Conservation (phyloP, 1,140 invertebrate species). For the Zaprionus ghesquierei region DNA sequence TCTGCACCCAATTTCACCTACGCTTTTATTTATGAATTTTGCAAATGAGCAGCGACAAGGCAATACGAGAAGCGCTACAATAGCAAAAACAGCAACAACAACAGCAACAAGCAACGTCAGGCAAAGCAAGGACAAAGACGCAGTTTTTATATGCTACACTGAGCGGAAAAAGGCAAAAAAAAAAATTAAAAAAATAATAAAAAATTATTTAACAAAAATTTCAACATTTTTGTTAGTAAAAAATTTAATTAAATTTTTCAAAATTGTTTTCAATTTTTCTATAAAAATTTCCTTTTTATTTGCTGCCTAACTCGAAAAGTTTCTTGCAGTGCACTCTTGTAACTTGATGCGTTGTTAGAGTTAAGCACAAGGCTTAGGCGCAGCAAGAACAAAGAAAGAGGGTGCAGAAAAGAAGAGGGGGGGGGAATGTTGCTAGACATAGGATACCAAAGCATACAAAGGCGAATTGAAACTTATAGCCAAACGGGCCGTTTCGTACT, state of each 20-base stretch:
- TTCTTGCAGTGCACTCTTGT: not conserved
- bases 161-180: not conserved
- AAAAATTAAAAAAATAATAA: not conserved
- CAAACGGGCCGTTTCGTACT: slow-evolving; percentile 12
- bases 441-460: not conserved
- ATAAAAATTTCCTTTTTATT: not conserved
- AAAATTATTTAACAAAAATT: too few species aligned
- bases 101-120: not conserved
- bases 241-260: not conserved
- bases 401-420: not conserved
- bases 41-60: slow-evolving; percentile 42
- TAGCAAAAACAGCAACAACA: not conserved
- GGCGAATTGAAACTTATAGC: not conserved
- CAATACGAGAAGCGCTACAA: not conserved
- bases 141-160: slow-evolving; percentile 1
- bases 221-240: too few species aligned
- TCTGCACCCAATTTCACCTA: not conserved
- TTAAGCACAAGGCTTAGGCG: not conserved
- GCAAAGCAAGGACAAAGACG: slow-evolving; percentile 14
- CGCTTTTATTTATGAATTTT: slow-evolving; percentile 36
- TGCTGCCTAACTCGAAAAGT: not conserved
- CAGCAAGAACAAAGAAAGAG: not conserved
- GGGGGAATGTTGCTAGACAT: not conserved
- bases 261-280: not conserved
- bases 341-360: slow-evolving; percentile 15